phyloP scores from a whole-genome alignment of 2,888 invertebrate genomes.

The Balanococcus diminutus region DNA sequence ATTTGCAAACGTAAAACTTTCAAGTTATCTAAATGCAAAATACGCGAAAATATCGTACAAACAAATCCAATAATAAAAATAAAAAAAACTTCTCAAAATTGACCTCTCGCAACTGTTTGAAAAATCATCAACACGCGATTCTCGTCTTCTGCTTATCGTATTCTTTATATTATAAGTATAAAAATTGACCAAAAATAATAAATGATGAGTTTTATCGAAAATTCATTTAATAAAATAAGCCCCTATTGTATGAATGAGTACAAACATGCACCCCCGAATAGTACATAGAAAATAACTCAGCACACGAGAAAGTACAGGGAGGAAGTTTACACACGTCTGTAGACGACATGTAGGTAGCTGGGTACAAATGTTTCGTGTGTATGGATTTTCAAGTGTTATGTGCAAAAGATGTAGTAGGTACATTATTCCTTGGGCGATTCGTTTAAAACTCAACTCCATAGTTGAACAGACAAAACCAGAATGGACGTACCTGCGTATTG shows the following conservation, averaged over 20 bases:
- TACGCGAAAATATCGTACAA: not conserved
- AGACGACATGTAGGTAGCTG: not conserved
- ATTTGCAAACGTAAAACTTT: not conserved
- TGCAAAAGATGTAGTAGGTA: not conserved
- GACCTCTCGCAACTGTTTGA: not conserved
- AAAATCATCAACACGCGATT: not conserved
- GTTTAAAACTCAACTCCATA: slow-evolving; percentile 9
- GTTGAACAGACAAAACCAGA: not conserved
- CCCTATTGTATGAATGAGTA: not conserved
- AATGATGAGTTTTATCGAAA: not conserved
- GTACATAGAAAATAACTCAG: not conserved
- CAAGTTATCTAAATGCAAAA: slow-evolving; percentile 33
- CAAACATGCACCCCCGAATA: not conserved
- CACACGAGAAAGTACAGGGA: not conserved
- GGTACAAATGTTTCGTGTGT: slow-evolving; percentile 1
- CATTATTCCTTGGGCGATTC: not conserved
- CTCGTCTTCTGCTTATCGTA: not conserved
- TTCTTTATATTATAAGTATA: no score
- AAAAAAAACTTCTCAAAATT: not conserved
- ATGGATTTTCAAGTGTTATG: slow-evolving; percentile 17
- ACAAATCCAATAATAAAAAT: not conserved
- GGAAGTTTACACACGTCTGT: not conserved
- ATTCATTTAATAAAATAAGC: not conserved
- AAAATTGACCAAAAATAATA: not conserved
- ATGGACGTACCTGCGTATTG: not conserved